Conservation (phyloP, 1,140 invertebrate genomes). For the Belonocnema kinseyi region DNA sequence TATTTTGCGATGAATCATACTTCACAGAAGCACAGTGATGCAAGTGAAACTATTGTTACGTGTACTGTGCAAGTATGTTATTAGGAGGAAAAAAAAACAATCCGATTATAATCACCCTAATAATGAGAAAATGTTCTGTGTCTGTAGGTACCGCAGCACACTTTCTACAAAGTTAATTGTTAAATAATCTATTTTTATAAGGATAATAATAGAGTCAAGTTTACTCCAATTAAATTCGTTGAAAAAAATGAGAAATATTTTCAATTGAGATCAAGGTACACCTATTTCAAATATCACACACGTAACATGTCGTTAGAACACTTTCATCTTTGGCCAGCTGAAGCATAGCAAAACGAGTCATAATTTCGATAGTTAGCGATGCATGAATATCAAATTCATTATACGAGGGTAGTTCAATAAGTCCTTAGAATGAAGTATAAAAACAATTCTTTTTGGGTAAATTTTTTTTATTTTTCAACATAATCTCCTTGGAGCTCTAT, state of each 20-base stretch:
- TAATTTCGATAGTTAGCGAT: conserved; percentile 10
- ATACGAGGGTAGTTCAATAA: too few relatives aligned
- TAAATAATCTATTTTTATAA: not conserved
- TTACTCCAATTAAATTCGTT: not conserved
- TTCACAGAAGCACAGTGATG: conserved; percentile 13
- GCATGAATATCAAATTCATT: not conserved
- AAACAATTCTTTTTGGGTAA: too few relatives aligned
- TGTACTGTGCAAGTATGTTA: not conserved
- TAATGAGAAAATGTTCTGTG: not conserved
- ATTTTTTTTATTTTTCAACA: too few relatives aligned
- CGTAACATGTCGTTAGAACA: conserved; percentile 13
- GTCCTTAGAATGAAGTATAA: too few relatives aligned
- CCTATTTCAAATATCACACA: not conserved
- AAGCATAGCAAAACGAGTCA: conserved; percentile 13
- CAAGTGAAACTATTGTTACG: conserved; percentile 15
- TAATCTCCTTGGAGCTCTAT: too few relatives aligned
- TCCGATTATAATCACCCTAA: not conserved
- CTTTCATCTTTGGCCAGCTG: conserved; percentile 6
- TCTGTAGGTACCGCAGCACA: not conserved
- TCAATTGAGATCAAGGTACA: not conserved
- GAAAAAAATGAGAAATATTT: not conserved
- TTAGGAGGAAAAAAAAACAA: not conserved
- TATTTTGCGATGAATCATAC: conserved; percentile 22
- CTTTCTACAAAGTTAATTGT: not conserved
- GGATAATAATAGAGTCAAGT: too few relatives aligned